phyloP scores from a whole-genome alignment of 2,113 vertebrate species.

The pig (Sus scrofa) region T2T-Sscrofa CM000817.6:149670501-149671000 shows the following conservation, averaged over 20 bases:
- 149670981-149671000: background rate
- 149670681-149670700: too few species aligned
- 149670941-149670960: background rate
- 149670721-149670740: too few species aligned
- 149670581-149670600: background rate
- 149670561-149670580: background rate
- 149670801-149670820: background rate
- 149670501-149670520: background rate
- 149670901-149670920: constrained; percentile 1
- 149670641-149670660: too few species aligned
- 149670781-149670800: background rate
- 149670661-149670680: too few species aligned
- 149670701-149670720: too few species aligned
- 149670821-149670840: background rate
- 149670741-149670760: too few species aligned
- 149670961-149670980: background rate
- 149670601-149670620: too few species aligned
- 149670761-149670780: too few species aligned
- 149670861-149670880: background rate
- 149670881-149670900: background rate
- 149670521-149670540: background rate
- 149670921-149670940: background rate
- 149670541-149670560: background rate
- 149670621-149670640: too few species aligned
- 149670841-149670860: background rate